Conservation (phyloP, 2,888 invertebrate genomes). For the Heliconius aoede region DNA sequence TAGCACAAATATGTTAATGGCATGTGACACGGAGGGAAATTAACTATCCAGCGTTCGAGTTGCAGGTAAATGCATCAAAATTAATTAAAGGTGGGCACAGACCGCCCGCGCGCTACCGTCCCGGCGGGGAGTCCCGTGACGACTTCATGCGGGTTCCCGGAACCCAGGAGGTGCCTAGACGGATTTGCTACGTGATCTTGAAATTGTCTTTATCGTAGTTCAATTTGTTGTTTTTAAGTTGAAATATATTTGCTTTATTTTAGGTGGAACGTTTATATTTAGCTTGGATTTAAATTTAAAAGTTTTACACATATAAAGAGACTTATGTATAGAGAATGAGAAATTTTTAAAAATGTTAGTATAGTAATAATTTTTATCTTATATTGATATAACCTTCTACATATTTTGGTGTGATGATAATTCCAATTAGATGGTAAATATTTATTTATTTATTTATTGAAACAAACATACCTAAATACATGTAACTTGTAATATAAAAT, state of each 20-base stretch:
- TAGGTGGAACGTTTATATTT: neutral
- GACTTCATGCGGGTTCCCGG: constrained; percentile 81
- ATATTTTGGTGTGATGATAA: neutral
- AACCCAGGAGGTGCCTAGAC: constrained; percentile 63
- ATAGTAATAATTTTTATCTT: no score
- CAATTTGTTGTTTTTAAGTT: constrained; percentile 4
- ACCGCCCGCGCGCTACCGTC: constrained; percentile 82
- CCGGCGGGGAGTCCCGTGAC: constrained; percentile 71
- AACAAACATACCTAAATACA: no score
- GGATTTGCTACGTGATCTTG: constrained; percentile 49
- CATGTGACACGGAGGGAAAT: constrained; percentile 45
- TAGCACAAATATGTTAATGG: constrained; percentile 46
- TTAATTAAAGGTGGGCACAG: constrained; percentile 75
- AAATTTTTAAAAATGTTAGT: no score
- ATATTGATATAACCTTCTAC: neutral
- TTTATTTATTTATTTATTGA: no score
- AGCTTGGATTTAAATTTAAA: no score
- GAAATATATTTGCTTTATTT: neutral
- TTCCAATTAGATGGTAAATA: neutral
- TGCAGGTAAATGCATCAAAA: constrained; percentile 77
- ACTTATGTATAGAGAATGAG: no score
- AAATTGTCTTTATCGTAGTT: constrained; percentile 19
- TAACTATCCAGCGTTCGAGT: constrained; percentile 50
- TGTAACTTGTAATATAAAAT: no score
- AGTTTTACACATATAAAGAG: no score